Evolutionary conservation across 2,113 vertebrate species (phyloP).

Genomic region (Pachyramphus minor): DNA sequence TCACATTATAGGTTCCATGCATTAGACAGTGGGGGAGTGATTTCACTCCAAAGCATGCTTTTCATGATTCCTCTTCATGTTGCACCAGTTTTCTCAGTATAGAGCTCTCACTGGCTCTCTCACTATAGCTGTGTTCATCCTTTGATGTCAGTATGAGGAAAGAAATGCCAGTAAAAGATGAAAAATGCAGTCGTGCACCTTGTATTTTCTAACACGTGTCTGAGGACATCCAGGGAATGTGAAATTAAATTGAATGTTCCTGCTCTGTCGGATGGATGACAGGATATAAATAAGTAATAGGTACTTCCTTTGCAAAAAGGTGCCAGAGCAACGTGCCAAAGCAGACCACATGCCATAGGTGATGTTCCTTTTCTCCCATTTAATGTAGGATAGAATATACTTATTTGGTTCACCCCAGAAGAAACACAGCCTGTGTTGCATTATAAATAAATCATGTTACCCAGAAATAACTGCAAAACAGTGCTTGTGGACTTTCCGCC

Average conservation of each 20-base stretch:
- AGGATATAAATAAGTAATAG: background rate
- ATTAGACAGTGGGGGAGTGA: background rate
- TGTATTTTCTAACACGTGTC: background rate
- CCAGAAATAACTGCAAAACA: background rate
- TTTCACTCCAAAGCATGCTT: background rate
- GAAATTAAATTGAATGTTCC: background rate
- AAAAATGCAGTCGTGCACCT: background rate
- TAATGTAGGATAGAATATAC: background rate
- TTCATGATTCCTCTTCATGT: background rate
- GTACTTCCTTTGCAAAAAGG: background rate
- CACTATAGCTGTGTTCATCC: background rate
- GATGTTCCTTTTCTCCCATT: background rate
- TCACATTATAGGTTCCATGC: background rate
- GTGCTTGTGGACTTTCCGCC: background rate
- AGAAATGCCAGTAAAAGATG: background rate
- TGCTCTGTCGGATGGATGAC: background rate
- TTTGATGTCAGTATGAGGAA: background rate
- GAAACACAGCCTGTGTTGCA: accelerated
- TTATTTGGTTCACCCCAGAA: background rate
- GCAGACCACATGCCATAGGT: background rate
- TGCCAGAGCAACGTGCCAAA: background rate
- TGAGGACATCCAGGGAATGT: background rate
- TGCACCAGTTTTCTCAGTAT: background rate
- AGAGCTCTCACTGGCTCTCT: background rate
- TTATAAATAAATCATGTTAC: background rate